phyloP scores from a whole-genome alignment of 2,888 invertebrate genomes.

The Dugesia japonica region DNA sequence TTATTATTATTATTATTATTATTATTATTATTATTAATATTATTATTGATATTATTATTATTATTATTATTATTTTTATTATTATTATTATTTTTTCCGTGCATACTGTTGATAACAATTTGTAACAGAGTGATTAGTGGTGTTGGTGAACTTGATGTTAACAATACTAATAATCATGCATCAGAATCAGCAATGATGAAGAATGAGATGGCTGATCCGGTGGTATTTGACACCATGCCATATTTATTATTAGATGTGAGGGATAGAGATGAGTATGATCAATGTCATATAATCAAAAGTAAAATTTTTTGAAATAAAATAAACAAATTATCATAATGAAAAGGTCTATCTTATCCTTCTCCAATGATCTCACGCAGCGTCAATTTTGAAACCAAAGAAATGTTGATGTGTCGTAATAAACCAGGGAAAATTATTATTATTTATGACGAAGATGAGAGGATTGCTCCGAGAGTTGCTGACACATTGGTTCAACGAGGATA shows the following conservation, averaged over 20 bases:
- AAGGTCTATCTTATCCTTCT: slow-evolving; percentile 48
- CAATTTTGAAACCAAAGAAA: slow-evolving; percentile 48
- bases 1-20: too few relatives aligned
- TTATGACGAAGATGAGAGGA: slow-evolving; percentile 49
- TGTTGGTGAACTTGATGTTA: slow-evolving; percentile 45
- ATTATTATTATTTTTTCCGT: too few relatives aligned
- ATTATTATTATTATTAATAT: too few relatives aligned
- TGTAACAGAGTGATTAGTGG: slow-evolving; percentile 38
- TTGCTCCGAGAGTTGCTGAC: slow-evolving; percentile 46
- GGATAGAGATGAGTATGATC: slow-evolving; percentile 44
- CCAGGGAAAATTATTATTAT: slow-evolving; percentile 48
- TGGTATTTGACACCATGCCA: slow-evolving; percentile 36
- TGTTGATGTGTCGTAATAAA: slow-evolving; percentile 48
- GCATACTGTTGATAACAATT: too few relatives aligned
- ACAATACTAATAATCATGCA: slow-evolving; percentile 33
- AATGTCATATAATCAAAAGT: slow-evolving; percentile 43
- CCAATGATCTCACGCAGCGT: slow-evolving; percentile 46
- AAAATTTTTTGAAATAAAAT: neutral
- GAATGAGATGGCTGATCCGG: neutral
- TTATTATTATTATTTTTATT: too few relatives aligned
- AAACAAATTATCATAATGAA: slow-evolving; percentile 30
- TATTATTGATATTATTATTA: too few relatives aligned
- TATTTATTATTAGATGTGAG: slow-evolving; percentile 49
- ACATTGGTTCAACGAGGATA: slow-evolving; percentile 50
- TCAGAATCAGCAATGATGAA: neutral